A percentile compares a stretch with the other conserved stretches of the same genome.
Evolutionary conservation across 2,888 invertebrate genomes (phyloP).

Genomic region (Aleiodes leptofemur): DNA sequence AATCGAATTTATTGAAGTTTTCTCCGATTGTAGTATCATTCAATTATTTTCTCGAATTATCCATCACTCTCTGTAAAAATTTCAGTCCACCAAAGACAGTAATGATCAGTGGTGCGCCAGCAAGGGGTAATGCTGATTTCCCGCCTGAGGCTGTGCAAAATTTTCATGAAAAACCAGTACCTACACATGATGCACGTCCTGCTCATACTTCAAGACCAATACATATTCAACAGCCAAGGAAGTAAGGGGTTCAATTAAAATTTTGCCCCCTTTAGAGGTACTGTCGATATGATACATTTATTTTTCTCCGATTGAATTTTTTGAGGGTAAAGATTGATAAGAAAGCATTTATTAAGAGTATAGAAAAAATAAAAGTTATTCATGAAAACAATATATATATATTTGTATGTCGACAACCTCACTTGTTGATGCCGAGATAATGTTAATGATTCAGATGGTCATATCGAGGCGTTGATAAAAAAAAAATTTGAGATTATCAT

Average conservation of each 20-base stretch:
- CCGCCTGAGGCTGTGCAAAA: conserved; percentile 90
- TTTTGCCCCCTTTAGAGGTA: not conserved
- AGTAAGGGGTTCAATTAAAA: conserved; percentile 77
- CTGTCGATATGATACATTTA: conserved; percentile 21
- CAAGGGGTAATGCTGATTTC: conserved; percentile 91
- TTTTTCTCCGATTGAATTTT: not conserved
- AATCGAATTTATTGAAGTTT: too few relatives aligned
- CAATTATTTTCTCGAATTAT: too few relatives aligned
- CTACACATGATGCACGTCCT: conserved; percentile 78
- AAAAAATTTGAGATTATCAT: too few relatives aligned
- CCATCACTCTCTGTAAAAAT: not conserved
- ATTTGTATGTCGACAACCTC: too few relatives aligned
- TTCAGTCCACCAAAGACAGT: conserved; percentile 85
- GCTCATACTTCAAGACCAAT: conserved; percentile 80
- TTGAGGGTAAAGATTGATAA: not conserved
- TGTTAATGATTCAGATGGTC: too few relatives aligned
- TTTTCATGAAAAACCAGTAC: conserved; percentile 87
- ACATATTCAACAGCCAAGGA: conserved; percentile 92
- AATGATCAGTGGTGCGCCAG: conserved; percentile 87
- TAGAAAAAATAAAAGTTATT: not conserved
- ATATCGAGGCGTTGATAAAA: too few relatives aligned
- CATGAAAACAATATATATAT: not conserved
- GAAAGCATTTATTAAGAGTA: not conserved
- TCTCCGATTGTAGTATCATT: too few relatives aligned
- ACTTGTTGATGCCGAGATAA: too few relatives aligned